A percentile compares a stretch with the other conserved stretches of the same genome.
Conservation (phyloP, 1,140 invertebrate species). For the Heliconius melpomene region DNA sequence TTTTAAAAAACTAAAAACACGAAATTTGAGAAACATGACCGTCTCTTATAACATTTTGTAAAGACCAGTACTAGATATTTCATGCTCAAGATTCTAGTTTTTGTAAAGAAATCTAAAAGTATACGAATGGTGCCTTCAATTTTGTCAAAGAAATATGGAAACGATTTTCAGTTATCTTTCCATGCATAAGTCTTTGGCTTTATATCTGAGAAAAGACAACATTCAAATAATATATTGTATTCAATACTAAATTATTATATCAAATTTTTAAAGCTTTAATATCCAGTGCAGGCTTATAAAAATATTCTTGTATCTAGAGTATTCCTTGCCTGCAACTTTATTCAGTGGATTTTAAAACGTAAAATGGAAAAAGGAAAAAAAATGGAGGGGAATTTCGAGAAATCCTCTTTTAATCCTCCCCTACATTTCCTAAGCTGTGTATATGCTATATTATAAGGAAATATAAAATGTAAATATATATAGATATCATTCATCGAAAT, state of each 20-base stretch:
- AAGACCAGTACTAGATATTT: neutral
- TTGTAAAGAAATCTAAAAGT: neutral
- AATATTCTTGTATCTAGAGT: neutral
- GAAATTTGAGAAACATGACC: neutral
- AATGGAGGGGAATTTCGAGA: too few relatives aligned
- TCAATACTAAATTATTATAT: neutral
- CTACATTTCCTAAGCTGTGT: too few relatives aligned
- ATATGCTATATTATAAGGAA: too few relatives aligned
- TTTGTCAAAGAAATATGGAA: neutral
- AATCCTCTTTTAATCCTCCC: too few relatives aligned
- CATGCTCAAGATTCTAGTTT: neutral
- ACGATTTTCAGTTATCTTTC: neutral
- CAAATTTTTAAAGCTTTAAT: neutral
- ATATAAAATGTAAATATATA: too few relatives aligned
- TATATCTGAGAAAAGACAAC: neutral
- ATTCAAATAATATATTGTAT: neutral
- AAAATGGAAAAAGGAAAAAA: too few relatives aligned
- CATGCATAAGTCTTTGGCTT: slow-evolving; percentile 12
- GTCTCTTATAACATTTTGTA: neutral
- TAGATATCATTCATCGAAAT: too few relatives aligned
- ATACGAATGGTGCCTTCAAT: neutral
- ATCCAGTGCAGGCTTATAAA: neutral
- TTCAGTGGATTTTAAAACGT: too few relatives aligned
- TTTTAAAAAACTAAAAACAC: neutral
- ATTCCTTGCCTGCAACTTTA: too few relatives aligned